phyloP scores from a whole-genome alignment of 2,797 vertebrate genomes.

The Tympanoctomys barrerae region DNA sequence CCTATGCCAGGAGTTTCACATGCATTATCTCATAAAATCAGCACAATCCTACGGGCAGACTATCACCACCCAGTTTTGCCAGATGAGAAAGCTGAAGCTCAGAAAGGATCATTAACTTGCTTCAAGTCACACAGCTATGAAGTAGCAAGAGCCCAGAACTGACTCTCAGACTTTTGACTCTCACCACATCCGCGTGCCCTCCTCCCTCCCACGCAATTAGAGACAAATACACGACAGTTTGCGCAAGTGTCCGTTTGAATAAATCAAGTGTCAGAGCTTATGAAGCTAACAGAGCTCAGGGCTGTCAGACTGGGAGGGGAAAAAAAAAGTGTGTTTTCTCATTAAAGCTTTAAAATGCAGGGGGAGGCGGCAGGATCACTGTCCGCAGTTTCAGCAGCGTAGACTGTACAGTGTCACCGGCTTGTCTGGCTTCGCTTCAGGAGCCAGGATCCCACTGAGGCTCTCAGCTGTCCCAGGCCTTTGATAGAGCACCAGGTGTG shows the following conservation, averaged over 20 bases:
- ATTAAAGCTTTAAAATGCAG: conserved; percentile 1
- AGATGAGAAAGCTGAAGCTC: neutral
- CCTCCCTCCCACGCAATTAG: conserved; percentile 51
- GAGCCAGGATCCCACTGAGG: neutral
- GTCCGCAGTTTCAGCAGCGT: neutral
- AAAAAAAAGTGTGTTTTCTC: conserved; percentile 41
- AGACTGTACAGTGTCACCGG: neutral
- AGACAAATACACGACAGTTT: conserved; percentile 27
- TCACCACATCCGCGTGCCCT: neutral
- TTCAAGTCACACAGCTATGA: conserved; percentile 12
- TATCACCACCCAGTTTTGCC: neutral
- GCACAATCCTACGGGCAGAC: neutral
- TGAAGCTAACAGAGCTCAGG: conserved; percentile 32
- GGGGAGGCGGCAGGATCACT: neutral
- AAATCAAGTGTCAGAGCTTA: conserved; percentile 57
- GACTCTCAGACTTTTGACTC: neutral
- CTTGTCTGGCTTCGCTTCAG: neutral
- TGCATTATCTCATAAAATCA: neutral
- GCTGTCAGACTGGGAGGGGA: neutral
- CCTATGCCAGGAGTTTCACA: neutral
- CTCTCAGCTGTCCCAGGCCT: neutral
- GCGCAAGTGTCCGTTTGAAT: conserved; percentile 46
- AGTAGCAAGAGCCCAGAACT: neutral
- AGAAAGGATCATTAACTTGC: neutral
- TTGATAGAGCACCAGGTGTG: neutral